Percentiles rank a stretch among this genome's conserved stretches.
These are phyloP conservation scores for Hyphantria cunea DNA, from an alignment of 1,140 invertebrate species.

Conservation along the genomic window DNA sequence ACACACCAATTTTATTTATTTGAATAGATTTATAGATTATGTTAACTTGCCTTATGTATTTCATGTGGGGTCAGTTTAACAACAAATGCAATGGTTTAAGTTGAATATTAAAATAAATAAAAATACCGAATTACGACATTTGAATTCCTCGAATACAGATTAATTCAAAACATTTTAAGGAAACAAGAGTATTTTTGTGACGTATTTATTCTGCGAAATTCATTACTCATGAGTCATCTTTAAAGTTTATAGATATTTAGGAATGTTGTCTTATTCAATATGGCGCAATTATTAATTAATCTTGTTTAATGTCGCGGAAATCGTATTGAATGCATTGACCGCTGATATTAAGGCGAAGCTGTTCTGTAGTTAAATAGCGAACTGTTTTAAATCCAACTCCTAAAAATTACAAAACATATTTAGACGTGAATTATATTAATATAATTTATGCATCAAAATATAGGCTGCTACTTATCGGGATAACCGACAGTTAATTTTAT, in stretches of 20 bases:
- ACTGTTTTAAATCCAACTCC: no score
- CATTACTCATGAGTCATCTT: conserved; percentile 13
- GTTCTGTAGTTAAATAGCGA: no score
- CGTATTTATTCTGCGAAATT: conserved; percentile 16
- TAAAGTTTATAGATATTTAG: background rate
- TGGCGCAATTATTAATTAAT: conserved; percentile 13
- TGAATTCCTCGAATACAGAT: conserved; percentile 6
- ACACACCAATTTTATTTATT: no score
- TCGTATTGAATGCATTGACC: background rate
- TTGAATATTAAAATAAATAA: conserved; percentile 18
- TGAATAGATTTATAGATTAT: no score
- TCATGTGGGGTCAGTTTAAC: no score
- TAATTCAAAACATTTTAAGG: conserved; percentile 13
- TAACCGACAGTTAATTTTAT: no score
- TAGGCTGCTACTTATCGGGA: no score
- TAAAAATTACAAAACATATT: no score
- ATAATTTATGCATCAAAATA: no score
- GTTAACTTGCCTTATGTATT: no score
- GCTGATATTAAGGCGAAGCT: background rate
- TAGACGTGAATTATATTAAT: no score
- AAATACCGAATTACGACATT: no score
- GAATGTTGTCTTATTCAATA: conserved; percentile 6
- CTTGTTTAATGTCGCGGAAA: background rate
- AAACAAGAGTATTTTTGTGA: conserved; percentile 14
- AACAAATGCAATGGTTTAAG: background rate